A percentile compares a stretch with the other conserved stretches of the same genome.
phyloP scores from a whole-genome alignment of 2,113 vertebrate genomes.

The Hemiscyllium ocellatum region DNA sequence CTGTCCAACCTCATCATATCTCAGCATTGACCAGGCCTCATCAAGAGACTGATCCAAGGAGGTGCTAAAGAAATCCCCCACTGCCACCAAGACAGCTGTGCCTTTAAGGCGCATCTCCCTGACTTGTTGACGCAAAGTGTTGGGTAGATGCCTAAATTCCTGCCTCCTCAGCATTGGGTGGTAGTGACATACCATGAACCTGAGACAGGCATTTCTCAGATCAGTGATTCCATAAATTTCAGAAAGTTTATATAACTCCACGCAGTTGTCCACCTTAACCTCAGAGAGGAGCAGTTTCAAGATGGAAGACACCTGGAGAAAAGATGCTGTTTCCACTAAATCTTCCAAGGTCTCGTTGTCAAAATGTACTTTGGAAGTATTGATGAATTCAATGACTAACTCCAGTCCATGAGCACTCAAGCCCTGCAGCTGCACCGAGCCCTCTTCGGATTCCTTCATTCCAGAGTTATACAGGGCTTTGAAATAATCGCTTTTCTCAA shows the following conservation, averaged over 20 bases:
- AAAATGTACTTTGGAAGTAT: conserved; percentile 66
- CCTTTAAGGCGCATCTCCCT: conserved; percentile 73
- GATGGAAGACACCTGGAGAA: conserved; percentile 83
- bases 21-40: conserved; percentile 75
- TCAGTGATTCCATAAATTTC: conserved; percentile 81
- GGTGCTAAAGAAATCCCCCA: conserved; percentile 70
- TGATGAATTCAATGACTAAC: conserved; percentile 84
- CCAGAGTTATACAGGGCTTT: conserved; percentile 87
- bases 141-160: conserved; percentile 61
- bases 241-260: conserved; percentile 76
- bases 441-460: conserved; percentile 80
- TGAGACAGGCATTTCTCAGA: conserved; percentile 68
- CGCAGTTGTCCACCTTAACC: conserved; percentile 75
- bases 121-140: conserved; percentile 60
- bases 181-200: conserved; percentile 74
- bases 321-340: conserved; percentile 83
- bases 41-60: conserved; percentile 55
- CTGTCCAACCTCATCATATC: conserved; percentile 70
- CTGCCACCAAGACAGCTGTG: conserved; percentile 68
- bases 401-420: conserved; percentile 80
- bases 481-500: conserved; percentile 94
- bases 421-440: conserved; percentile 79
- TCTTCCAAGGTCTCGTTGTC: conserved; percentile 70
- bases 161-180: conserved; percentile 75
- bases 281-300: conserved; percentile 74